Percentiles rank a stretch among this genome's conserved stretches.
These are phyloP conservation scores for Harpegnathos saltator DNA, from an alignment of 1,140 invertebrate genomes.

Conservation along the genomic window DNA sequence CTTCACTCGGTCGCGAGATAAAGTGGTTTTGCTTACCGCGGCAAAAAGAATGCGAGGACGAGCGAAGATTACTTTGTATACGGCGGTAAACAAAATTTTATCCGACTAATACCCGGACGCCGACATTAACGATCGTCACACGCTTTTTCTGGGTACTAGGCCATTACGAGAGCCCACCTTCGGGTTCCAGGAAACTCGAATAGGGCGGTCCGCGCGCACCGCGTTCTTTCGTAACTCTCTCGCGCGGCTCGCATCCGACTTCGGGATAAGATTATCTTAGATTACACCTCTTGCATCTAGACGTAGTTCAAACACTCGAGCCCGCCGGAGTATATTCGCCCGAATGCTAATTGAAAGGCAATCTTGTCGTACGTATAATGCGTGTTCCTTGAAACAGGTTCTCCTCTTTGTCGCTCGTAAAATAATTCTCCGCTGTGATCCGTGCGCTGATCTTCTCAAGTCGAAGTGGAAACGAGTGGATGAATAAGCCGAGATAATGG, in stretches of 20 bases:
- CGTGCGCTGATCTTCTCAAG: too few species aligned
- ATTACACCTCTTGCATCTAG: slow-evolving; percentile 36
- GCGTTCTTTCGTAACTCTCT: slow-evolving; percentile 54
- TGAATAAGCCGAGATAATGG: too few species aligned
- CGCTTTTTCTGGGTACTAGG: slow-evolving; percentile 66
- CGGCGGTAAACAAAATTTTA: slow-evolving; percentile 45
- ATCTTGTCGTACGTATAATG: slow-evolving; percentile 6
- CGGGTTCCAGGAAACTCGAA: slow-evolving; percentile 79
- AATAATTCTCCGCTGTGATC: too few species aligned
- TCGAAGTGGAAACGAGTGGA: too few species aligned
- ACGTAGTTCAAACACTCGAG: slow-evolving; percentile 1
- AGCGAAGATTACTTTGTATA: slow-evolving; percentile 21
- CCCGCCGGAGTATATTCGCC: neutral
- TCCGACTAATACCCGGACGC: slow-evolving; percentile 25
- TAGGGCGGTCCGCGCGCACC: slow-evolving; percentile 63
- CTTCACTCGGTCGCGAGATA: neutral
- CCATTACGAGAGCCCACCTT: slow-evolving; percentile 71
- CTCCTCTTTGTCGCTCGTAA: neutral
- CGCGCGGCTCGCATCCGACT: slow-evolving; percentile 11
- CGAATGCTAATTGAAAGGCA: slow-evolving; percentile 24
- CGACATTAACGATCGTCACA: slow-evolving; percentile 68
- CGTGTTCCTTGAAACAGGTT: slow-evolving; percentile 7
- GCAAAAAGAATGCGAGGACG: neutral
- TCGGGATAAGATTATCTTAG: slow-evolving; percentile 41
- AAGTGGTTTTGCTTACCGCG: too few species aligned